phyloP scores from a whole-genome alignment of 2,113 vertebrate genomes.

The Myrmophylax atrothorax region DNA sequence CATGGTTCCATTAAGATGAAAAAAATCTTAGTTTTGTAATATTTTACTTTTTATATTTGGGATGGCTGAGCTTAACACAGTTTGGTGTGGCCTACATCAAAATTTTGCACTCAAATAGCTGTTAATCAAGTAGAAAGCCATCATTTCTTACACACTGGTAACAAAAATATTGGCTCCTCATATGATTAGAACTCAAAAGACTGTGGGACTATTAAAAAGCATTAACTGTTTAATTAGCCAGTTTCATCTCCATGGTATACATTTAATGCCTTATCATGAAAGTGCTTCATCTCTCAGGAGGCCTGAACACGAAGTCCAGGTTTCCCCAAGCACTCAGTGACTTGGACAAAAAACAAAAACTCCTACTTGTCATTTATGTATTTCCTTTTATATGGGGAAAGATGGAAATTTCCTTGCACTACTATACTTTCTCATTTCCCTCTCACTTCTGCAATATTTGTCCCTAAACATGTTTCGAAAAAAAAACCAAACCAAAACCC shows the following conservation, averaged over 20 bases:
- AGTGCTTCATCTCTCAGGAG: neutral
- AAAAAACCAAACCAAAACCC: too few relatives aligned
- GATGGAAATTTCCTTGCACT: neutral
- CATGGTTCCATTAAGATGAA: neutral
- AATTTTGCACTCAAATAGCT: neutral
- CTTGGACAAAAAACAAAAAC: neutral
- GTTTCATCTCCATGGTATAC: neutral
- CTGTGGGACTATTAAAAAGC: neutral
- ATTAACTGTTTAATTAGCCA: neutral
- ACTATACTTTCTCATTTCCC: neutral
- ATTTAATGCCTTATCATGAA: neutral
- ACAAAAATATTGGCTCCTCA: neutral
- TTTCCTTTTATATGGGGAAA: neutral
- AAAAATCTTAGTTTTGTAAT: neutral
- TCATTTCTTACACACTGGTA: neutral
- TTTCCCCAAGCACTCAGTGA: neutral
- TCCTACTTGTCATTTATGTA: neutral
- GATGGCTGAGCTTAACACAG: neutral
- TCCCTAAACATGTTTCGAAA: neutral
- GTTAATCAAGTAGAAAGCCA: neutral
- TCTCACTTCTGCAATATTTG: neutral
- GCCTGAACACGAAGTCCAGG: neutral
- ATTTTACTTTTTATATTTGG: neutral
- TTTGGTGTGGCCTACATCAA: neutral
- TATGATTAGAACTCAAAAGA: neutral